Percentiles rank a stretch among this genome's conserved stretches.
phyloP scores from a whole-genome alignment of 1,140 invertebrate species.

The Drusus annulatus region DNA sequence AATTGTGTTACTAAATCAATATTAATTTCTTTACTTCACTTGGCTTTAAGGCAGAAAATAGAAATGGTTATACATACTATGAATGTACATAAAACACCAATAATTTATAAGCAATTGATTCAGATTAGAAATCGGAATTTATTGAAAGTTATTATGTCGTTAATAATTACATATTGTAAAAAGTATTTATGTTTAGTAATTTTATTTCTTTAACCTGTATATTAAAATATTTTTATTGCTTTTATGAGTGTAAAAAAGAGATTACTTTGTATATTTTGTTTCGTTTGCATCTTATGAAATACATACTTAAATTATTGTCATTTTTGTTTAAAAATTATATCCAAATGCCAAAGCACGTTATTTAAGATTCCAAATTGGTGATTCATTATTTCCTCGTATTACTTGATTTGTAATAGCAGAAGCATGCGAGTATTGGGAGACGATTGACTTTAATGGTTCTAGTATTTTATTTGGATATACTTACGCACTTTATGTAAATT shows the following conservation, averaged over 20 bases:
- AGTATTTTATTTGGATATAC: conserved; percentile 28
- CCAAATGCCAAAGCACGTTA: conserved; percentile 59
- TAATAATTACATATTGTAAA: conserved; percentile 19
- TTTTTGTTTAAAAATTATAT: conserved; percentile 53
- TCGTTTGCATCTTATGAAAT: conserved; percentile 33
- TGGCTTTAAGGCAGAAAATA: conserved; percentile 33
- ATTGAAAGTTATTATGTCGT: conserved; percentile 29
- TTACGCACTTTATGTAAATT: conserved; percentile 23
- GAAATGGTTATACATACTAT: conserved; percentile 16
- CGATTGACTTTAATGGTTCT: conserved; percentile 22
- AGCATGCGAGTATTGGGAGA: background rate
- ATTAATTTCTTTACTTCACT: conserved; percentile 26
- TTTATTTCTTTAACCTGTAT: conserved; percentile 19
- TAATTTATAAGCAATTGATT: conserved; percentile 18
- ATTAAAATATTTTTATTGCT: conserved; percentile 30
- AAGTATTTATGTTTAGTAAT: conserved; percentile 24
- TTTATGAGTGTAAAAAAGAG: conserved; percentile 42
- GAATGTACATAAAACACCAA: conserved; percentile 39
- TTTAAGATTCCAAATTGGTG: conserved; percentile 54
- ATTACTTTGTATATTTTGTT: conserved; percentile 48
- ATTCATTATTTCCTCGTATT: conserved; percentile 30
- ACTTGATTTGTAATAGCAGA: conserved; percentile 12
- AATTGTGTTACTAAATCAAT: conserved; percentile 38
- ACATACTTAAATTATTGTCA: conserved; percentile 52
- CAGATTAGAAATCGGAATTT: conserved; percentile 43